Evolutionary conservation across 1,140 invertebrate species (phyloP).

Genomic region (Zophobas morio): DNA sequence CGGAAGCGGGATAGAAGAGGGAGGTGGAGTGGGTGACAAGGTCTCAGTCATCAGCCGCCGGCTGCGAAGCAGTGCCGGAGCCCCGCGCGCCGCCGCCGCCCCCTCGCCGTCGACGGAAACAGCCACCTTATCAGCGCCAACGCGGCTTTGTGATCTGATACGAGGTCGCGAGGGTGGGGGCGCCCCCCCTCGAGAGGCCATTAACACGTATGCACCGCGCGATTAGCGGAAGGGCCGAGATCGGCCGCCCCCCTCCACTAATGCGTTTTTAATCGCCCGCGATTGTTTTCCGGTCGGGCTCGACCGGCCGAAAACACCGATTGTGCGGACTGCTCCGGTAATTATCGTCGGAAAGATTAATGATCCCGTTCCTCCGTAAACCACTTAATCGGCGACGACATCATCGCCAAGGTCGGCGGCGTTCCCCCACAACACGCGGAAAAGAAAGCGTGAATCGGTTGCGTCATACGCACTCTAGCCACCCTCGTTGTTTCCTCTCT

Average conservation of each 20-base stretch:
- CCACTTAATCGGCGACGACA: conserved; percentile 45
- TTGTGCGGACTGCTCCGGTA: conserved; percentile 39
- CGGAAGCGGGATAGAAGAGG: conserved; percentile 46
- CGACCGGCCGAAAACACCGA: conserved; percentile 45
- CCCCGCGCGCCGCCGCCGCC: not conserved
- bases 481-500: conserved; percentile 22
- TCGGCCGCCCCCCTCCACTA: conserved; percentile 19
- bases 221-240: not conserved
- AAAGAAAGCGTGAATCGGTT: conserved; percentile 25
- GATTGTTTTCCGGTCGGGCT: conserved; percentile 26
- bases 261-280: conserved; percentile 44
- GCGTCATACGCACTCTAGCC: conserved; percentile 25
- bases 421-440: conserved; percentile 10
- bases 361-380: conserved; percentile 17
- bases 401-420: conserved; percentile 28
- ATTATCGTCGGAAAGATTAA: conserved; percentile 48
- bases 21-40: conserved; percentile 48
- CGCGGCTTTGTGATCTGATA: conserved; percentile 40
- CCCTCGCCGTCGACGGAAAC: conserved; percentile 18
- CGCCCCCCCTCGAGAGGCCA: not conserved
- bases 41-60: conserved; percentile 54
- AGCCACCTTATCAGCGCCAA: conserved; percentile 36
- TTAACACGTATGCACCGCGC: not conserved
- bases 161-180: conserved; percentile 11
- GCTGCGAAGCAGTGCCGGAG: conserved; percentile 44